Percentiles rank a stretch among this genome's conserved stretches.
Conservation (phyloP, 2,797 vertebrate genomes). For the Hippopotamyrus pictus region DNA sequence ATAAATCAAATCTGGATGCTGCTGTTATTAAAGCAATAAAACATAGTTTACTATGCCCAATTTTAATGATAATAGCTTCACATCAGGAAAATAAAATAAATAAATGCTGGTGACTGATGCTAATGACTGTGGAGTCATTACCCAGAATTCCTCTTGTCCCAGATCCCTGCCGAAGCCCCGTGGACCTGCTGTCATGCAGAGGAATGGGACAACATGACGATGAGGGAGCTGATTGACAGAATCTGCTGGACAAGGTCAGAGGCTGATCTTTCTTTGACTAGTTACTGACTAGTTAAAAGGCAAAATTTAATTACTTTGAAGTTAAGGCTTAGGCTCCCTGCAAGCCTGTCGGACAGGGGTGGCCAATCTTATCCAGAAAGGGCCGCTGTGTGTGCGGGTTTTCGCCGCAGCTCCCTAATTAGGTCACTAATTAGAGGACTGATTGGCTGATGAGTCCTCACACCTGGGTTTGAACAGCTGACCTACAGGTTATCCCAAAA, state of each 20-base stretch:
- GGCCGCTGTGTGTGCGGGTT: too few species aligned
- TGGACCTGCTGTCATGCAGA: constrained; percentile 63
- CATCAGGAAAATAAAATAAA: not conserved
- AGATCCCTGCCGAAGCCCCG: constrained; percentile 69
- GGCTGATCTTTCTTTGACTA: not conserved
- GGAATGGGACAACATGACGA: constrained; percentile 71
- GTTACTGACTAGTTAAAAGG: not conserved
- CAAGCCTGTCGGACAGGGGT: too few species aligned
- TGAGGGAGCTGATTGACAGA: constrained; percentile 68
- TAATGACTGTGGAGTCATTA: not conserved
- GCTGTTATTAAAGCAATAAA: constrained; percentile 1
- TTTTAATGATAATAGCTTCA: not conserved
- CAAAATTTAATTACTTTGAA: not conserved
- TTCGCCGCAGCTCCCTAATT: too few species aligned
- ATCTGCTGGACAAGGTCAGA: constrained; percentile 72
- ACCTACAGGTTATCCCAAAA: too few species aligned
- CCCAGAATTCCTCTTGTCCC: constrained; percentile 19
- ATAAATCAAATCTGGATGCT: not conserved
- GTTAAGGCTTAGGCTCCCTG: not conserved
- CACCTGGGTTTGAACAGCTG: too few species aligned
- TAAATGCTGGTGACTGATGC: not conserved
- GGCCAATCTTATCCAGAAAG: too few species aligned
- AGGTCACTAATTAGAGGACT: too few species aligned
- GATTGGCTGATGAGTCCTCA: too few species aligned
- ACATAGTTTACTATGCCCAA: not conserved